These are phyloP conservation scores for Melieria omissa DNA, from an alignment of 2,888 invertebrate species.

Conservation along the genomic window DNA sequence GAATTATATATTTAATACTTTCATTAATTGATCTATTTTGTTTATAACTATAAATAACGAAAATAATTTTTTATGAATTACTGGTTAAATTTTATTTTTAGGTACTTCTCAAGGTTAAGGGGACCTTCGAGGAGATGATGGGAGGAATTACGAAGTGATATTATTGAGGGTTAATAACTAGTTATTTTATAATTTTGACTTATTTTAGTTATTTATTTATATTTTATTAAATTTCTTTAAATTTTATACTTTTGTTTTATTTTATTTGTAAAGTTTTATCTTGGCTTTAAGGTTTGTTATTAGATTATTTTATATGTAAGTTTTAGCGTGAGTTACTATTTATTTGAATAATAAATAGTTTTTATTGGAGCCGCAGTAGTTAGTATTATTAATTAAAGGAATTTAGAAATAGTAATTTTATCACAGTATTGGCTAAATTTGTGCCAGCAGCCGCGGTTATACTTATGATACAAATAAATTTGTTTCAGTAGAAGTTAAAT, in stretches of 20 bases:
- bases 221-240: conserved; percentile 28
- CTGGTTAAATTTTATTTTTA: not conserved
- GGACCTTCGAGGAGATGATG: no score
- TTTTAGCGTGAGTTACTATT: conserved; percentile 66
- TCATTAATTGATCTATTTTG: conserved; percentile 13
- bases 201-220: not conserved
- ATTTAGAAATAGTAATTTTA: conserved; percentile 73
- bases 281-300: conserved; percentile 55
- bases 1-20: conserved; percentile 3
- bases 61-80: not conserved
- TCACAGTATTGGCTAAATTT: conserved; percentile 72
- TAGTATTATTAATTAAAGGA: conserved; percentile 72
- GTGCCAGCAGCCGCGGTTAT: conserved; percentile 77
- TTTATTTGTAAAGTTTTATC: conserved; percentile 48
- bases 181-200: not conserved
- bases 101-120: not conserved
- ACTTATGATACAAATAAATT: conserved; percentile 72
- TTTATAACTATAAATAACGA: conserved; percentile 15
- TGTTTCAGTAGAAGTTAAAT: conserved; percentile 68
- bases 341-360: conserved; percentile 67
- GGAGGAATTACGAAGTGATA: not conserved
- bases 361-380: conserved; percentile 65
- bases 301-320: conserved; percentile 71
- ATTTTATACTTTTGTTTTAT: conserved; percentile 38
- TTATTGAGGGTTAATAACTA: conserved; percentile 10